Evolutionary conservation across 2,888 invertebrate genomes (phyloP).

Genomic region (Ormyrus rosae): DNA sequence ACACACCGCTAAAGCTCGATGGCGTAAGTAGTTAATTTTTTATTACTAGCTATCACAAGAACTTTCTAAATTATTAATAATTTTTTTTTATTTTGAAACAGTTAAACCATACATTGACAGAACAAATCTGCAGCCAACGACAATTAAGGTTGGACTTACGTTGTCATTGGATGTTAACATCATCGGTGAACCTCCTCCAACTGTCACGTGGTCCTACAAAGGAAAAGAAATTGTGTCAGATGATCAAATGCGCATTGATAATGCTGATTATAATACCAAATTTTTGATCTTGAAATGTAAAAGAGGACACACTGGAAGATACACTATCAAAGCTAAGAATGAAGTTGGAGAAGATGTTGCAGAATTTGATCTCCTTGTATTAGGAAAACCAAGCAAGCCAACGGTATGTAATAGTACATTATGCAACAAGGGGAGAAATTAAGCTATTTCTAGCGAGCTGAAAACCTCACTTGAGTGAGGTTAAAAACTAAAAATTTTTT

Average conservation of each 20-base stretch:
- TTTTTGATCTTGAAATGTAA: constrained; percentile 90
- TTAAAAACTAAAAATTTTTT: too few relatives aligned
- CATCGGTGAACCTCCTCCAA: constrained; percentile 95
- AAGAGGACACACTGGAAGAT: constrained; percentile 90
- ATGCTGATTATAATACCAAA: constrained; percentile 93
- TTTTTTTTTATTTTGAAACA: constrained; percentile 68
- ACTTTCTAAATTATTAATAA: neutral
- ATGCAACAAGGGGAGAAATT: too few relatives aligned
- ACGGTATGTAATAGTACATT: constrained; percentile 72
- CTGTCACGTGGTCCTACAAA: constrained; percentile 91
- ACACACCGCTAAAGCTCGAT: constrained; percentile 92
- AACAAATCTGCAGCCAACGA: constrained; percentile 89
- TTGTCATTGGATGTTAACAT: constrained; percentile 92
- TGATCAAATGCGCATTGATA: constrained; percentile 85
- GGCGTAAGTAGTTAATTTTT: constrained; percentile 81
- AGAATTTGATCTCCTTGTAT: constrained; percentile 91
- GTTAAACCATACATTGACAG: constrained; percentile 97
- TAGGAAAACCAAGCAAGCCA: constrained; percentile 87
- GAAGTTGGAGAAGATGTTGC: constrained; percentile 95
- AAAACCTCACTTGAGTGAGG: too few relatives aligned
- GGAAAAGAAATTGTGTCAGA: constrained; percentile 81
- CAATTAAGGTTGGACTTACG: constrained; percentile 92
- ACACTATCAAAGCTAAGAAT: constrained; percentile 92
- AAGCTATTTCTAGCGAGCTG: too few relatives aligned
- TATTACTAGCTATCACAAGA: neutral